Evolutionary conservation across 2,888 invertebrate species (phyloP), one percentile per base, ranked within the genome.

Genomic region (Ptychoptera contaminata): DNA sequence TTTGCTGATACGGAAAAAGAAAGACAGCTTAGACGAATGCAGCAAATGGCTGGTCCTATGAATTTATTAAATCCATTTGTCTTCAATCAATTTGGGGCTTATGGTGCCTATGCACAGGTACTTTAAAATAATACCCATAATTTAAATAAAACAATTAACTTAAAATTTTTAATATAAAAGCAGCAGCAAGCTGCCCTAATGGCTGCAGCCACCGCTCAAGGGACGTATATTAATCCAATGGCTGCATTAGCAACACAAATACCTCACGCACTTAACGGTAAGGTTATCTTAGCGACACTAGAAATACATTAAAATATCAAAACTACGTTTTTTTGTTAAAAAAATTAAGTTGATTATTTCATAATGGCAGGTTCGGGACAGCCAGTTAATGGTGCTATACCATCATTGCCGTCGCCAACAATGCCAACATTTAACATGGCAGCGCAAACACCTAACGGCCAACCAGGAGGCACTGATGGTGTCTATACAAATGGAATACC

Each of bases 1-100:
- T 96, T 96, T 69, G 98, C 98, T 56, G 98, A 98, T 73, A 98
- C 96, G 59, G 98, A 98, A 74, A 97, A 97, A 70, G 98, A 98
- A 70, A 77, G 97, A 64, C 97, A 98, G 72, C 76, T 97, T 63
- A 79, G 96, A 67, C 87, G 97, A 60, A 96, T 98, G 96, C 97
- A 98, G 79, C 98, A 98, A 78, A 94, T 97, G 94, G 93, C 96
- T 57, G 93, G 94, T 65, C 96, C 94, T 72, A 90, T 97, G 84
- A 93, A 90, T 69, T 80, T 94, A 66, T 79, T 94, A 63, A 92
- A 87, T 73, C 93, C 93, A 54, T 87, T 92, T 73, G 86, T 91
- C 67, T 88, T 92, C 74, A 90, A 88, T 74, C 91, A 91, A 72
- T 92, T 92, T 68, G 90, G 91, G 62, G 84, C 90, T 61, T 93